phyloP scores from a whole-genome alignment of 2,797 vertebrate genomes.

The Poecilia velifera region DNA sequence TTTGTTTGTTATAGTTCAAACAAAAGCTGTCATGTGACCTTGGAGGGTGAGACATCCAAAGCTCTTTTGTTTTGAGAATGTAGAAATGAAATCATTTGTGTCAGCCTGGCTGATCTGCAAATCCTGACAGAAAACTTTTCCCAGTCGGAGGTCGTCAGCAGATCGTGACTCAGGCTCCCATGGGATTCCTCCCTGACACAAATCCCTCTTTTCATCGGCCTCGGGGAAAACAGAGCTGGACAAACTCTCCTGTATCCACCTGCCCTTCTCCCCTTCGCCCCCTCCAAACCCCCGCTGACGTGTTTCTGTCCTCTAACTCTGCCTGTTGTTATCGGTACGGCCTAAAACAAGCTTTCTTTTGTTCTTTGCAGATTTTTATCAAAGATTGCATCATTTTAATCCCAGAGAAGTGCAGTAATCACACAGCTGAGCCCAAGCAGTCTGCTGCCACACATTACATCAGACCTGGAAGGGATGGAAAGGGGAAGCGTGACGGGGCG shows the following conservation, averaged over 20 bases:
- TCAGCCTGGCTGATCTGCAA: conserved; percentile 1
- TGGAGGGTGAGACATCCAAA: neutral
- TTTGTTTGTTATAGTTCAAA: too few species aligned
- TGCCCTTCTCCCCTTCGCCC: conserved; percentile 45
- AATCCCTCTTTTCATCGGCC: conserved; percentile 48
- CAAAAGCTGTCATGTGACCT: neutral
- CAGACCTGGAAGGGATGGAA: conserved; percentile 22
- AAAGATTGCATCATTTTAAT: conserved; percentile 49
- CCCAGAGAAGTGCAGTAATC: conserved; percentile 47
- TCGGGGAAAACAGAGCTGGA: conserved; percentile 12
- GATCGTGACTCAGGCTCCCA: conserved; percentile 37
- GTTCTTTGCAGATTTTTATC: conserved; percentile 51
- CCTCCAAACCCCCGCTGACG: conserved; percentile 11
- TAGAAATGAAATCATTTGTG: conserved; percentile 4
- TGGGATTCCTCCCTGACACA: conserved; percentile 41
- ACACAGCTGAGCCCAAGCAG: conserved; percentile 9
- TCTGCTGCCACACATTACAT: conserved; percentile 19
- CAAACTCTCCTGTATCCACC: conserved; percentile 32
- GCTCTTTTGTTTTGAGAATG: neutral
- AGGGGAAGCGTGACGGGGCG: neutral
- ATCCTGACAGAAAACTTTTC: conserved; percentile 16
- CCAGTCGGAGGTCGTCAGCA: conserved; percentile 39
- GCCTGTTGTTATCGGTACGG: conserved; percentile 1
- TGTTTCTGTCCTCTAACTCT: conserved; percentile 8
- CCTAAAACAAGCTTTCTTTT: conserved; percentile 41